Evolutionary conservation across 1,140 invertebrate species (phyloP).

Genomic region (Watersipora subatra): DNA sequence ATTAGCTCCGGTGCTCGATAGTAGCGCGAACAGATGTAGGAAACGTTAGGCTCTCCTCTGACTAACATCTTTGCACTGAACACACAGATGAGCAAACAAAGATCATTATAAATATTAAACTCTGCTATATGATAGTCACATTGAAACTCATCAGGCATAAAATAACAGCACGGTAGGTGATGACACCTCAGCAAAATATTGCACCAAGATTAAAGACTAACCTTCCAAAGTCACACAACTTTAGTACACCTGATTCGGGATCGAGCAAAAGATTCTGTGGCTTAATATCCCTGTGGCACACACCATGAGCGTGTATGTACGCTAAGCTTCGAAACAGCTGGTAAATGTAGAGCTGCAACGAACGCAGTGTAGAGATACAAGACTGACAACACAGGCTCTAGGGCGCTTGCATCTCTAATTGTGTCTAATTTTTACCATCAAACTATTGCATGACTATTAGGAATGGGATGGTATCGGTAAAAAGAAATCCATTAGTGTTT

Average conservation of each 20-base stretch:
- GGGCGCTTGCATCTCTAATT: too few relatives aligned
- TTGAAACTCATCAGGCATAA: background rate
- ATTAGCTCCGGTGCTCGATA: constrained; percentile 14
- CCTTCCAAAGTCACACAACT: constrained; percentile 13
- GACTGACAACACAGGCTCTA: too few relatives aligned
- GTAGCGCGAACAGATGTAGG: constrained; percentile 14
- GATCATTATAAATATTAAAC: background rate
- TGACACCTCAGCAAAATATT: background rate
- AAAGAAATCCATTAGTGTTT: too few relatives aligned
- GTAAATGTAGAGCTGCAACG: constrained; percentile 13
- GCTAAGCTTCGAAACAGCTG: constrained; percentile 12
- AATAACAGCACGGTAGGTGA: background rate
- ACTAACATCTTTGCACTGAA: constrained; percentile 13
- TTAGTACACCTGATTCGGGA: constrained; percentile 7
- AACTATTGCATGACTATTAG: too few relatives aligned
- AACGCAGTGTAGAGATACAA: background rate
- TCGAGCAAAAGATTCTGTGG: constrained; percentile 12
- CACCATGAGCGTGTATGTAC: constrained; percentile 7
- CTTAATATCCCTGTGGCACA: constrained; percentile 14
- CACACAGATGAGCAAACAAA: background rate
- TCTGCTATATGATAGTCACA: background rate
- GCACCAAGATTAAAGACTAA: background rate
- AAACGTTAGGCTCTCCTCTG: constrained; percentile 10
- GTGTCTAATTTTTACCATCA: too few relatives aligned
- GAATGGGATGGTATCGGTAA: too few relatives aligned